Base-by-base conservation (phyloP, 2,888 invertebrate species). In the Octonoba sinensis region DNA sequence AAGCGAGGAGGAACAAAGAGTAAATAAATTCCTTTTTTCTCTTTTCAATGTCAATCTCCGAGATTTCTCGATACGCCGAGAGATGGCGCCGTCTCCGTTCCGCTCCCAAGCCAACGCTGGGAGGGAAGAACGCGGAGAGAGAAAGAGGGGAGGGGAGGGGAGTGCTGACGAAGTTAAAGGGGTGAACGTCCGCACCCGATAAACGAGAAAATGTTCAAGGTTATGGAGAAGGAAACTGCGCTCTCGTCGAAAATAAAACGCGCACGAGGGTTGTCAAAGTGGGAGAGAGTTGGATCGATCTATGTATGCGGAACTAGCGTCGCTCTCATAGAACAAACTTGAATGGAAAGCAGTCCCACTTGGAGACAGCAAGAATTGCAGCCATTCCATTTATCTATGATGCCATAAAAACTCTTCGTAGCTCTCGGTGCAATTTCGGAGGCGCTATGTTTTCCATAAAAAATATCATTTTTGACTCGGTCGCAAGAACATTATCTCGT, bases 131-230 rank as follows among this genome's bases (percentile, higher is more conserved):
- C 36, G 36, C 16, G 15, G 49, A 70, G 27, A 24, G 46, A 54
- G 54, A 27, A 8, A 64, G 47, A 46, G 66, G 18, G 57, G 65
- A 27, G 74, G 11, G 11, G 59, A n/a, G 47, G 24, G 15, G 44
- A 62, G 36, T 36, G 36, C 36, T 36, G 36, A 36, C 36, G 36
- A 36, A 36, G 36, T 36, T 12, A 51, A 73, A 81, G 69, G 73
- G 79, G 73, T 81, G 79, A 81, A 81, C 73, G 79, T 49, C 79
- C 79, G 79, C 65, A 54, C 47, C 47, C 57, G 64, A 62, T 51
- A 64, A 77, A 71, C 70, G 64, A 71, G 77, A 70, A 70, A 70
- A 70, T 70, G 70, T 77, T 77, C 77, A 77, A 77, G 77, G 77
- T 77, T 77, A 77, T 59, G 44, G 47, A 75, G 69, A 59, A 75